These are phyloP conservation scores for Cancer borealis DNA, from an alignment of 2,888 invertebrate species.

Conservation along the genomic window DNA sequence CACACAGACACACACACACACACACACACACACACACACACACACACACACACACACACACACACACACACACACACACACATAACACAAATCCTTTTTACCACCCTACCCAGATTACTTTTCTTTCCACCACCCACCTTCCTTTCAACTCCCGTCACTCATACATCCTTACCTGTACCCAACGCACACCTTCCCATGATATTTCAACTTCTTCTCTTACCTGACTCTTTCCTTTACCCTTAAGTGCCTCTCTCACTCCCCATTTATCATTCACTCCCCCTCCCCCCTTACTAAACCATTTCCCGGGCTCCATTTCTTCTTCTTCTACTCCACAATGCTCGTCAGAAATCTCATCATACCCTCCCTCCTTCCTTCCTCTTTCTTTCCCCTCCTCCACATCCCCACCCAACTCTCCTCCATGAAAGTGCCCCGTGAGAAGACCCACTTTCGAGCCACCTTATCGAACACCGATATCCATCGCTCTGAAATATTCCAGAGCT, in stretches of 20 bases:
- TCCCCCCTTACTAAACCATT: neutral
- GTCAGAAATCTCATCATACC: neutral
- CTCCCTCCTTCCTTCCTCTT: neutral
- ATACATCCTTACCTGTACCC: neutral
- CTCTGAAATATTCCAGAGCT: constrained; percentile 14
- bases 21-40: too few relatives aligned
- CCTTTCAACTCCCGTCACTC: neutral
- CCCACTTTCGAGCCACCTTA: neutral
- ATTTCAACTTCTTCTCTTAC: neutral
- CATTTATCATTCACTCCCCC: neutral
- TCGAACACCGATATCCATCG: constrained; percentile 29
- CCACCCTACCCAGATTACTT: neutral
- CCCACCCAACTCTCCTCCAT: neutral
- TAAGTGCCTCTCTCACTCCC: neutral
- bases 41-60: too few relatives aligned
- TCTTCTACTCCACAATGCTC: neutral
- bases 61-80: too few relatives aligned
- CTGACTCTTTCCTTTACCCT: neutral
- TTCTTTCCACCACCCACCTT: neutral
- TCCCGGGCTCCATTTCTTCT: neutral
- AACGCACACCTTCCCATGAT: neutral
- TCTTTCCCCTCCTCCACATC: neutral
- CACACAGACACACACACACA: too few relatives aligned
- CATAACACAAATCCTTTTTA: too few relatives aligned
- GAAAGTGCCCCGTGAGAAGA: constrained; percentile 20